Percentiles rank a stretch among this genome's conserved stretches.
These are phyloP conservation scores for Microctonus aethiopoides DNA, from an alignment of 2,888 invertebrate genomes.

Conservation along the genomic window DNA sequence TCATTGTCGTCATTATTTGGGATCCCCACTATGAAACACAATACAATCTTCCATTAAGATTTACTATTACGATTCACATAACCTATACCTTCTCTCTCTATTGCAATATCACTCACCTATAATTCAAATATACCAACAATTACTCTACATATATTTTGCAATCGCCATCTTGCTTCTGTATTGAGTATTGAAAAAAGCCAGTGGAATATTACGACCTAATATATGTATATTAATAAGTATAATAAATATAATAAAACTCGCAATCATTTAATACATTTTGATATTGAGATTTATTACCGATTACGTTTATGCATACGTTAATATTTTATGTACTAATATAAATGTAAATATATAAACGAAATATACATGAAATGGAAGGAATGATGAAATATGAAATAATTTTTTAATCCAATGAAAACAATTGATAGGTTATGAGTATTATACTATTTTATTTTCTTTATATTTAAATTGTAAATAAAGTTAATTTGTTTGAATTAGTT, in stretches of 20 bases:
- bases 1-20: not conserved
- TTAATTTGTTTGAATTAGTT: not conserved
- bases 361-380: no score
- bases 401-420: no score
- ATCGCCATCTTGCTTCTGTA: not conserved
- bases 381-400: no score
- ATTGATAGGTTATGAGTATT: not conserved
- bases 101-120: conserved; percentile 10
- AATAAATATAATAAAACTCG: not conserved
- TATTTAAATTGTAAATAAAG: not conserved
- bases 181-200: not conserved
- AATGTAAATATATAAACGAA: no score
- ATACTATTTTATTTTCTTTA: not conserved
- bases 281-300: not conserved
- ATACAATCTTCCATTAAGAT: not conserved
- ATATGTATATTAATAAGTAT: no score
- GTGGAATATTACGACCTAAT: conserved; percentile 3
- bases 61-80: not conserved
- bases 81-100: not conserved
- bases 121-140: conserved; percentile 24
- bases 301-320: not conserved
- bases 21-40: not conserved
- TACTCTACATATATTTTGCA: conserved; percentile 18
- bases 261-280: not conserved
- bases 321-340: not conserved